Conservation (phyloP, 1,140 invertebrate genomes). For the Trichomalopsis sarcophagae region DNA sequence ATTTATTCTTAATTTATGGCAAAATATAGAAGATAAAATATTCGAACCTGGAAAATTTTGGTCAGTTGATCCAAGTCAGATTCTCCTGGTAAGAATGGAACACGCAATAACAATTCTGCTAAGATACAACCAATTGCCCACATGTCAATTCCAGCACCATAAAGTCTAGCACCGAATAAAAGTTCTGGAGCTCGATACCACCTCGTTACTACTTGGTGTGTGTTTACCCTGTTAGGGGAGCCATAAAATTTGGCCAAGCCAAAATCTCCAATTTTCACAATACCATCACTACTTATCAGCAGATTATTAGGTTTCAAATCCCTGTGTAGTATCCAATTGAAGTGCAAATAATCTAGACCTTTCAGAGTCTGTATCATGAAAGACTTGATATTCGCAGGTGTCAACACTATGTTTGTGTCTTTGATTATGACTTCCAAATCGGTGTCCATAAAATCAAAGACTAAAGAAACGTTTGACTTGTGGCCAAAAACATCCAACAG, state of each 20-base stretch:
- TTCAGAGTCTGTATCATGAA: slow-evolving; percentile 96
- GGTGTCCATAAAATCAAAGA: slow-evolving; percentile 99
- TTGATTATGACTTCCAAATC: slow-evolving; percentile 96
- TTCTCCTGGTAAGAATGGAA: slow-evolving; percentile 96
- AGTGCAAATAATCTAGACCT: slow-evolving; percentile 97
- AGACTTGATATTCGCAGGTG: slow-evolving; percentile 94
- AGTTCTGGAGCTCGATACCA: slow-evolving; percentile 97
- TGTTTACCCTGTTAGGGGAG: slow-evolving; percentile 96
- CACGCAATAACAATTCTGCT: slow-evolving; percentile 93
- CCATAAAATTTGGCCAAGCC: slow-evolving; percentile 98
- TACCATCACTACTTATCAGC: slow-evolving; percentile 92
- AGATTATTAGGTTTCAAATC: slow-evolving; percentile 99
- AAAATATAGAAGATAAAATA: slow-evolving; percentile 21
- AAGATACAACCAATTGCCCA: slow-evolving; percentile 99
- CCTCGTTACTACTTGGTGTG: slow-evolving; percentile 98
- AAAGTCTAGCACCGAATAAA: slow-evolving; percentile 95
- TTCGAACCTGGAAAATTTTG: slow-evolving; percentile 90
- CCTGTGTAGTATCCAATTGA: slow-evolving; percentile 97
- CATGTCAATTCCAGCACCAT: slow-evolving; percentile 97
- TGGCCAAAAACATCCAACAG: slow-evolving; percentile 97
- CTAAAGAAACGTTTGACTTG: slow-evolving; percentile 98
- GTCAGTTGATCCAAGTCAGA: slow-evolving; percentile 97
- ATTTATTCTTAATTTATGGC: background rate
- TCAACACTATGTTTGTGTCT: slow-evolving; percentile 91
- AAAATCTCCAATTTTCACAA: slow-evolving; percentile 99